A percentile compares a stretch with the other conserved stretches of the same genome.
These are phyloP conservation scores for Thamnaconus septentrionalis DNA, from an alignment of 2,113 vertebrate species.

Conservation along the genomic window DNA sequence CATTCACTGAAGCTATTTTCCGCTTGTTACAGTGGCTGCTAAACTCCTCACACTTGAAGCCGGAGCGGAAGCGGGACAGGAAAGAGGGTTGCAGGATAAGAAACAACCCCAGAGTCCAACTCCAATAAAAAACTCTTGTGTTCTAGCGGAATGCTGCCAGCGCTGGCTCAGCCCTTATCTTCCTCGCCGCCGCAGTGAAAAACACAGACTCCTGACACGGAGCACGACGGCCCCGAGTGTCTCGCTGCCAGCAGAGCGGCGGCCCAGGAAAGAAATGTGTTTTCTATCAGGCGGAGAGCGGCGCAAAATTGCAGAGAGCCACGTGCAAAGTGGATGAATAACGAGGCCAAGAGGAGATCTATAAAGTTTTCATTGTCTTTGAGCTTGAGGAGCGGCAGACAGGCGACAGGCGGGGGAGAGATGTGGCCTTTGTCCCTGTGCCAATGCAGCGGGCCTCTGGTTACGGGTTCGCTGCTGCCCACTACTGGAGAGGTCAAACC, in stretches of 20 bases:
- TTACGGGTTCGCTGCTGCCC: no score
- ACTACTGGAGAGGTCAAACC: no score
- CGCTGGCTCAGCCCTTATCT: conserved; percentile 29
- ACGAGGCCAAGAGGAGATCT: conserved; percentile 58
- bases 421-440: conserved; percentile 27
- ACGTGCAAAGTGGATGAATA: conserved; percentile 41
- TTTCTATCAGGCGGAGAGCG: conserved; percentile 62
- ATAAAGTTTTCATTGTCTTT: conserved; percentile 70
- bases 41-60: conserved; percentile 39
- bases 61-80: conserved; percentile 21
- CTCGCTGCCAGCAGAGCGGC: conserved; percentile 40
- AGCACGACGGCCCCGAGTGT: conserved; percentile 36
- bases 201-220: conserved; percentile 29
- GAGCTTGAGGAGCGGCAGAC: conserved; percentile 43
- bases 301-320: conserved; percentile 25
- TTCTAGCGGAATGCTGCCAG: conserved; percentile 31
- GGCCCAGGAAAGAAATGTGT: conserved; percentile 60
- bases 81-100: conserved; percentile 21
- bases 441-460: conserved; percentile 22
- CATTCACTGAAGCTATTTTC: conserved; percentile 42
- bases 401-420: conserved; percentile 35
- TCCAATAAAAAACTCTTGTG: conserved; percentile 41
- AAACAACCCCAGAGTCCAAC: background rate
- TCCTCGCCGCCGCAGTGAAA: conserved; percentile 18
- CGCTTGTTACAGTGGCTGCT: conserved; percentile 38